Base-by-base conservation (phyloP, 2,113 vertebrate genomes). In the Salvator merianae region DNA sequence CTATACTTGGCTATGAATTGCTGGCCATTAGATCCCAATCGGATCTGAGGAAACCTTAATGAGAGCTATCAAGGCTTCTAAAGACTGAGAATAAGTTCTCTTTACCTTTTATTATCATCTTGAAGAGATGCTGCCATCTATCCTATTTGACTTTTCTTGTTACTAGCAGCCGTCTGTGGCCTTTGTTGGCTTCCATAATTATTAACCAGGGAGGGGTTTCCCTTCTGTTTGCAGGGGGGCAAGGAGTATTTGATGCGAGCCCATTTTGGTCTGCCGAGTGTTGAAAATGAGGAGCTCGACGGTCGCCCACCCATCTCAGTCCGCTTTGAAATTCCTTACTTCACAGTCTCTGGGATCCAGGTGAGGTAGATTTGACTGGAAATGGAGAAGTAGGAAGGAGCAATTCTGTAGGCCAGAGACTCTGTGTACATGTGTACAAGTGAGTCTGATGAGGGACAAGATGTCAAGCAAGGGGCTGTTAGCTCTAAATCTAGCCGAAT, bases 281-380 rank as follows among this genome's bases (percentile, higher is more conserved):
- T 99, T 91, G 98, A 98, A 88, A 98, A 95, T 0, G 96, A 97
- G 81, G 98, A 98, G 53, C 38, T 95, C 1, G 98, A 98, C 85
- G 98, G 98, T 26, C 97, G 96, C 86, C 98, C 98, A 22, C 98
- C 98, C 66, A 98, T 99, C 53, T 95, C 96, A 0, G 97, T 99
- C 86, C 98, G 97, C 92, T 99, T 99, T 89, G 98, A 99, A 94
- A 99, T 99, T 79, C 98, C 98, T 7, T 99, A 99, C 88, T 99
- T 99, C 88, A 99, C 98, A 0, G 98, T 99, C 55, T 99, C 98
- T 0, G 98, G 98, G 79, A 98, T 99, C 89, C 98, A 99, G 97
- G 98, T 99, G 83, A 85, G 84, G 24, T 1, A 3, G 1, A 8
- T 30, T 16, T 24, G 0, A 1, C 26, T 4, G 10, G 28, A 62